Evolutionary conservation across 2,888 invertebrate genomes (phyloP).

Genomic region (Drosophila longiperda): DNA sequence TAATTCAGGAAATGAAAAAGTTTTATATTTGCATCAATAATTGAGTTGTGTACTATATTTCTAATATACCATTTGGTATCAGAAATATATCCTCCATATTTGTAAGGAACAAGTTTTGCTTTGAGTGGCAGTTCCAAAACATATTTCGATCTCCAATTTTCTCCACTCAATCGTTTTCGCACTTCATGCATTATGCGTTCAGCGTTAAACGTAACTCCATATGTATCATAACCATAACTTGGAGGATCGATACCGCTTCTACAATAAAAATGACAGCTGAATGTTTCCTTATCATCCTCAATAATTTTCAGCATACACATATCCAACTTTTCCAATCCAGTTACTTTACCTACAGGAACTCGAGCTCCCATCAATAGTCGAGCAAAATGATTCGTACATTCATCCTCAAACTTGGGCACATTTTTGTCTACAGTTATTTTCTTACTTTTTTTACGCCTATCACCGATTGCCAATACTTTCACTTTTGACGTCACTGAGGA

Average conservation of each 20-base stretch:
- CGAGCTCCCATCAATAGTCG: conserved; percentile 2
- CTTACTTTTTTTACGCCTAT: neutral
- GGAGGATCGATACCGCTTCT: too few relatives aligned
- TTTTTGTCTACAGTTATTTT: neutral
- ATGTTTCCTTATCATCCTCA: neutral
- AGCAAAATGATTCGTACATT: neutral
- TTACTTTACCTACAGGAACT: neutral
- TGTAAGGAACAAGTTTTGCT: neutral
- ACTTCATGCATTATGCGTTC: conserved; percentile 4
- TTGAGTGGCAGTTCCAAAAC: neutral
- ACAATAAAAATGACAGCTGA: conserved; percentile 7
- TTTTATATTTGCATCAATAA: too few relatives aligned
- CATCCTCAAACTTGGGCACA: neutral
- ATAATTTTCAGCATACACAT: neutral
- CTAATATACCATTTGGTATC: neutral
- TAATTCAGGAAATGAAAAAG: neutral
- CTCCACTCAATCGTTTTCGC: neutral
- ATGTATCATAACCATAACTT: too few relatives aligned
- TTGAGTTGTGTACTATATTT: too few relatives aligned
- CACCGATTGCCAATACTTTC: conserved; percentile 9
- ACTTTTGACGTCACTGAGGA: neutral
- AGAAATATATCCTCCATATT: neutral
- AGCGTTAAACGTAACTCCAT: neutral
- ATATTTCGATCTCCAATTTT: conserved; percentile 16
- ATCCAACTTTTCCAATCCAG: neutral